A percentile compares a stretch with the other conserved stretches of the same genome.
Conservation (phyloP, 2,113 vertebrate genomes). For the Amia ocellicauda region DNA sequence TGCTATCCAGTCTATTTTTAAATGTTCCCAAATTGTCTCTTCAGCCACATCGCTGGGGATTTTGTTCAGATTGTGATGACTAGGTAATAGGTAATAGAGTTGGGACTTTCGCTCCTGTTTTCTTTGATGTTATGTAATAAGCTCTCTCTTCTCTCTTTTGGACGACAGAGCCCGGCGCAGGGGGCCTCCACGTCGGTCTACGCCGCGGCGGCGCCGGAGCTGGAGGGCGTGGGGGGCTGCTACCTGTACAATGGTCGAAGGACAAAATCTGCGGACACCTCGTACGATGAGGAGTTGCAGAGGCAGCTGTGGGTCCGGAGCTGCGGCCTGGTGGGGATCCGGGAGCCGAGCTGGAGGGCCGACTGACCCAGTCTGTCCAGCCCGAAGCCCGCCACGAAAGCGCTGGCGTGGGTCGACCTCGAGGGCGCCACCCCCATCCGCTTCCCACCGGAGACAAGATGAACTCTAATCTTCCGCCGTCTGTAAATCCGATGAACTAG, state of each 20-base stretch:
- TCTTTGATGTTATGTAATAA: slow-evolving; percentile 7
- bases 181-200: slow-evolving; percentile 75
- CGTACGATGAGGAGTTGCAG: slow-evolving; percentile 74
- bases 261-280: slow-evolving; percentile 53
- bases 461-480: background rate
- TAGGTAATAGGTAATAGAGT: too few species aligned
- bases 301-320: slow-evolving; percentile 76
- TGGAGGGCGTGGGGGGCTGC: slow-evolving; percentile 77
- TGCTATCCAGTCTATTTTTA: too few species aligned
- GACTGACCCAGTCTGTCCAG: slow-evolving; percentile 19
- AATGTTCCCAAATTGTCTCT: too few species aligned
- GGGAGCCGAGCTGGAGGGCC: slow-evolving; percentile 37
- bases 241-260: slow-evolving; percentile 82
- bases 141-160: background rate
- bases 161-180: slow-evolving; percentile 79
- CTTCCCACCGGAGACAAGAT: background rate
- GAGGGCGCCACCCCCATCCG: background rate
- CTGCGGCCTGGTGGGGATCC: slow-evolving; percentile 68
- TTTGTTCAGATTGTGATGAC: too few species aligned
- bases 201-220: slow-evolving; percentile 60
- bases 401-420: background rate
- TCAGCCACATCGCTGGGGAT: too few species aligned
- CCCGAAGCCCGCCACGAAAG: background rate
- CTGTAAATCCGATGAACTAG: background rate
- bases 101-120: background rate